A percentile compares a stretch with the other conserved stretches of the same genome.
Conservation (phyloP, 1,140 invertebrate species). For the Drosophila santomea region DNA sequence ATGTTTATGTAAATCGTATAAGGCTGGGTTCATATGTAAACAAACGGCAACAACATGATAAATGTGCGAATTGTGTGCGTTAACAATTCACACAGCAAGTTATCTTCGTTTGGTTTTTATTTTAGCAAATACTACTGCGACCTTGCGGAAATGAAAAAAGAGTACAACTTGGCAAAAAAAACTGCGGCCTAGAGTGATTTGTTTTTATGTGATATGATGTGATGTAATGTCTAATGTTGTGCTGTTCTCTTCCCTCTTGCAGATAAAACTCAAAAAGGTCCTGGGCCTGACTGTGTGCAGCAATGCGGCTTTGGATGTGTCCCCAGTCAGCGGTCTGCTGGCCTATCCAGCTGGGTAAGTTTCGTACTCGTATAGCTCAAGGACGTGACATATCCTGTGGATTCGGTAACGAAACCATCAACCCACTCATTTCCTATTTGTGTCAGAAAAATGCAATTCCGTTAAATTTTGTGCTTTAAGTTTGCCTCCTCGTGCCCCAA, state of each 20-base stretch:
- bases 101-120: constrained; percentile 28
- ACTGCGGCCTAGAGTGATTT: constrained; percentile 25
- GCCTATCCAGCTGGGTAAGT: constrained; percentile 98
- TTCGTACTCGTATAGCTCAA: constrained; percentile 1
- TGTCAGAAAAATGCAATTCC: neutral
- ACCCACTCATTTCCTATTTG: constrained; percentile 12
- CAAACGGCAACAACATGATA: constrained; percentile 53
- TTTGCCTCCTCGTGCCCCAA: neutral
- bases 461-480: constrained; percentile 17
- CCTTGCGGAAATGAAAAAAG: constrained; percentile 41
- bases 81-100: constrained; percentile 61
- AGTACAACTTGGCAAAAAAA: constrained; percentile 1
- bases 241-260: constrained; percentile 50
- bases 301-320: constrained; percentile 95
- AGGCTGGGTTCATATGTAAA: constrained; percentile 56
- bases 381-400: constrained; percentile 15
- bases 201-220: constrained; percentile 60
- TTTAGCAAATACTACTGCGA: constrained; percentile 32
- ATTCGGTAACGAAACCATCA: constrained; percentile 14
- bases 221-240: constrained; percentile 60
- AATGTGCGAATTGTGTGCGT: constrained; percentile 74
- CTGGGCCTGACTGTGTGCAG: constrained; percentile 95
- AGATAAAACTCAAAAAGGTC: constrained; percentile 97
- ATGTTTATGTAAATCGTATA: constrained; percentile 50
- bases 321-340: constrained; percentile 92